Evolutionary conservation across 2,113 vertebrate genomes (phyloP).

Genomic region (Propithecus coquereli): DNA sequence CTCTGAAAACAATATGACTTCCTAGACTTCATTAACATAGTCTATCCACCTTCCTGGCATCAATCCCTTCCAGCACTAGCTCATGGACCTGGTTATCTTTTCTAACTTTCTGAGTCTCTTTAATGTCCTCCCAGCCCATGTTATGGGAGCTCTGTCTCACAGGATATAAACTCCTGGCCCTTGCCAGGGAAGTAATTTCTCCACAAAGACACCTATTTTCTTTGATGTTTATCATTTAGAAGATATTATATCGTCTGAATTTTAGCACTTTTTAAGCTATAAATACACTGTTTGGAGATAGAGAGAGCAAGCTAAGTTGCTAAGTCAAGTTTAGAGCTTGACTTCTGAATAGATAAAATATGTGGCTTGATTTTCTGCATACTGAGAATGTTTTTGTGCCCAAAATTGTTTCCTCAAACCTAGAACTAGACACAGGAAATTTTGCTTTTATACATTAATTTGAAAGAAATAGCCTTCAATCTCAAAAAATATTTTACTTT

Average conservation of each 20-base stretch:
- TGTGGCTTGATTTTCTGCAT: neutral
- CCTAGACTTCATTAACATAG: neutral
- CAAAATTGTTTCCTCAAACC: neutral
- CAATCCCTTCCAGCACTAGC: neutral
- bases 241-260: neutral
- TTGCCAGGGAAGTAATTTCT: neutral
- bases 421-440: neutral
- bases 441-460: neutral
- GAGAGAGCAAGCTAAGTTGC: too few species aligned
- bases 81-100: neutral
- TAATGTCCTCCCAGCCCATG: neutral
- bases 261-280: neutral
- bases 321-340: neutral
- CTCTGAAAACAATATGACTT: neutral
- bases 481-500: neutral
- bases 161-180: neutral
- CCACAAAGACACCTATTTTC: neutral
- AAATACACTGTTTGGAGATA: neutral
- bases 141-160: neutral
- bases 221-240: neutral
- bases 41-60: neutral
- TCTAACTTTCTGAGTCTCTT: neutral
- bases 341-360: neutral
- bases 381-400: neutral
- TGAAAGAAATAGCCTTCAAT: neutral